Conservation (phyloP, 2,113 vertebrate genomes). For the Rhodinocichla rosea region DNA sequence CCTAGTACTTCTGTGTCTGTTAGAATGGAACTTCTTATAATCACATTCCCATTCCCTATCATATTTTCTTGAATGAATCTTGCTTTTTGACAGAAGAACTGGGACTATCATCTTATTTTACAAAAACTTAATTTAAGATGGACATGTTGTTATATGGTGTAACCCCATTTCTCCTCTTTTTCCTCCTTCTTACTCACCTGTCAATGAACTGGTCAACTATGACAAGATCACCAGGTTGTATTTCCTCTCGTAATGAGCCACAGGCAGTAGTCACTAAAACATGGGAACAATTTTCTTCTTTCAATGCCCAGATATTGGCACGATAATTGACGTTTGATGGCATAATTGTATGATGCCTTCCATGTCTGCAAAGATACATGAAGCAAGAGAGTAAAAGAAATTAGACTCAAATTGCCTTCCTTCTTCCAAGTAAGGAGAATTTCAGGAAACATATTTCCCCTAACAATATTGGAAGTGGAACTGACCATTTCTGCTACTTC, state of each 20-base stretch:
- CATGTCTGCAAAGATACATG: constrained; percentile 76
- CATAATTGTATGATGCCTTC: constrained; percentile 92
- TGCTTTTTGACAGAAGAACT: not conserved
- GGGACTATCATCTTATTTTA: not conserved
- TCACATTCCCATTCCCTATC: not conserved
- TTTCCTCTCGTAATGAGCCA: constrained; percentile 91
- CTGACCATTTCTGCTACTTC: not conserved
- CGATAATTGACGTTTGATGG: constrained; percentile 91
- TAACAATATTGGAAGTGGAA: not conserved
- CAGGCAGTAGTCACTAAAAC: constrained; percentile 92
- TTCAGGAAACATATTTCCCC: not conserved
- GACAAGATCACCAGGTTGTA: constrained; percentile 93
- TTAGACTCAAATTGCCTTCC: not conserved
- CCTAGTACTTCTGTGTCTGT: not conserved
- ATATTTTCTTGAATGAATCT: not conserved
- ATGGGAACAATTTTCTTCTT: constrained; percentile 91
- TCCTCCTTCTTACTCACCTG: constrained; percentile 45
- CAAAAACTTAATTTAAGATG: not conserved
- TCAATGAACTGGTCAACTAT: constrained; percentile 97
- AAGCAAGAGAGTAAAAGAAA: not conserved
- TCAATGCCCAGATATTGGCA: constrained; percentile 96
- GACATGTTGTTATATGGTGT: not conserved
- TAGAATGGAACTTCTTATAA: not conserved
- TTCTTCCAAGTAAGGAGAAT: not conserved
- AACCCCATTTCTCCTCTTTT: not conserved